Base-by-base conservation (phyloP, 2,888 invertebrate species). In the Nasonovia ribisnigri region DNA sequence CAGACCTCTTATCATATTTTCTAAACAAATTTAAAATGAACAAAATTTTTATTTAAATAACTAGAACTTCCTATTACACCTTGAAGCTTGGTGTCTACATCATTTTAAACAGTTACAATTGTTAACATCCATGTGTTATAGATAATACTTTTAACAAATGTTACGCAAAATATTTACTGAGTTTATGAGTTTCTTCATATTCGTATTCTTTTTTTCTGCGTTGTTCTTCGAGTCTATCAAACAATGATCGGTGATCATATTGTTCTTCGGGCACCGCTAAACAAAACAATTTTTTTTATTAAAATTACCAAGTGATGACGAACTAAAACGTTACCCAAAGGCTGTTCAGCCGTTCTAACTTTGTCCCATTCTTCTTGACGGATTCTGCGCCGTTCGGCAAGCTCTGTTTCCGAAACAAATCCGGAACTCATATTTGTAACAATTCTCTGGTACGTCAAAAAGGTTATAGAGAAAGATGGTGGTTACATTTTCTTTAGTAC, bases 351-450 rank as follows among this genome's bases (percentile, higher is more conserved):
- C 94, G 97, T 97, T 95, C 99, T 96, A 0, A 99, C 99, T 96
- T 97, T 98, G 95, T 99, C 99, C 99, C 99, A 99, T 97, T 99
- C 99, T 95, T 98, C 98, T 96, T 99, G 99, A 5, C 99, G 96
- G 94, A 97, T 96, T 95, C 97, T 97, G 91, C 98, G 97, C 77
- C 97, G 97, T 95, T 99, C 99, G 86, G 97, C 97, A 94, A 98
- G 96, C 96, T 99, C 98, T 60, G 97, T 96, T 96, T 99, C 99
- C 2, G 98, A 97, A 95, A 99, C 97, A 96, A 99, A 99, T 87
- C 98, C 98, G 0, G 98, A 98, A 96, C 98, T 98, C 98, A 98
- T 98, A 67, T 16, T 91, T 46, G 36, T n/a, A 77, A 77, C 36
- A 8, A 77, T 36, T 36, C 8, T 36, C 36, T 36, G 77, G 36